phyloP scores from a whole-genome alignment of 2,113 vertebrate genomes.

The Cyprinodon tularosa region DNA sequence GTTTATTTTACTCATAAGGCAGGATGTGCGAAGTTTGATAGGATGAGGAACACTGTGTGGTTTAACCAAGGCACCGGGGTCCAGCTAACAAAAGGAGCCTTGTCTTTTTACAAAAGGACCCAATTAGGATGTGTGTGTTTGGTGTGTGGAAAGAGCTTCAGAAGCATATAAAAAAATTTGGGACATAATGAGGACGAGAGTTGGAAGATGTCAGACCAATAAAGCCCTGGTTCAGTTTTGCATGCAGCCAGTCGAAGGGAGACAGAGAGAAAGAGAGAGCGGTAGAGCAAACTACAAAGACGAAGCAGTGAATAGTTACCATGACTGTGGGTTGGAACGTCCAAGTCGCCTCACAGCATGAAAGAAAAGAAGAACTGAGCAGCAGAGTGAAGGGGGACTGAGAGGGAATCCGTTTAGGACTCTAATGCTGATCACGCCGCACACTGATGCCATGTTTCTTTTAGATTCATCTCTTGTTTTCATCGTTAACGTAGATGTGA shows the following conservation, averaged over 20 bases:
- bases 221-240: constrained; percentile 50
- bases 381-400: neutral
- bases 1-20: constrained; percentile 19
- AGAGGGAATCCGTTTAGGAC: neutral
- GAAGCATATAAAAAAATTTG: neutral
- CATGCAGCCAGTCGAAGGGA: constrained; percentile 56
- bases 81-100: constrained; percentile 63
- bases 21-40: constrained; percentile 22
- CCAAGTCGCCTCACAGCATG: constrained; percentile 53
- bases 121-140: constrained; percentile 54
- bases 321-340: constrained; percentile 77
- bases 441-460: neutral
- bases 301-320: constrained; percentile 77
- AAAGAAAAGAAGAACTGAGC: constrained; percentile 47
- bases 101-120: constrained; percentile 68
- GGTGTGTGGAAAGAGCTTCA: neutral
- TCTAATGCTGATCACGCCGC: neutral
- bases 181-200: neutral
- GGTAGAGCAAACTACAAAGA: constrained; percentile 72
- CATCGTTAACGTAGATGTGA: neutral
- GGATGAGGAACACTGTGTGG: constrained; percentile 30
- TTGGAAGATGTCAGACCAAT: neutral
- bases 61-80: constrained; percentile 57
- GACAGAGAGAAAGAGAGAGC: constrained; percentile 35
- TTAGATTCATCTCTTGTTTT: neutral